Evolutionary conservation across 2,888 invertebrate species (phyloP).

Genomic region (Biston stratarius): DNA sequence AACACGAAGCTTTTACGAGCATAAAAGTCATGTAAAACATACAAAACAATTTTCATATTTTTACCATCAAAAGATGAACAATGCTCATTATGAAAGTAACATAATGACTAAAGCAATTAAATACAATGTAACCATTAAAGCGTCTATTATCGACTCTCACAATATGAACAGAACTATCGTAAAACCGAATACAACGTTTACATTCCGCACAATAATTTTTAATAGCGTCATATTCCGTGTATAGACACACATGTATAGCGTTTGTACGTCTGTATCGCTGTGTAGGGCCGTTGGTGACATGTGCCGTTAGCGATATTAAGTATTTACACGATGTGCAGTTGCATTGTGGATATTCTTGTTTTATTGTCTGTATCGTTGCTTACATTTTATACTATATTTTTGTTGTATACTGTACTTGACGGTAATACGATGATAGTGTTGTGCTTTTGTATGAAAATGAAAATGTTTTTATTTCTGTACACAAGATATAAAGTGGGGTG

Average conservation of each 20-base stretch:
- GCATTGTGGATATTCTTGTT: conserved; percentile 8
- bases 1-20: too few relatives aligned
- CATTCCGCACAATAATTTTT: conserved; percentile 41
- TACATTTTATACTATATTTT: background rate
- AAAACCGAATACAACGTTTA: conserved; percentile 30
- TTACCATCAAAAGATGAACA: conserved; percentile 7
- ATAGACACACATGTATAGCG: conserved; percentile 4
- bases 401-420: background rate
- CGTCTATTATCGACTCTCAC: conserved; percentile 28
- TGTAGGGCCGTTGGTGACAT: conserved; percentile 25
- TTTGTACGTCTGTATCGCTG: conserved; percentile 3
- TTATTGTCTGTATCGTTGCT: background rate
- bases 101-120: conserved; percentile 20
- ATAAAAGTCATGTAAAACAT: background rate
- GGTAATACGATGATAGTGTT: too few relatives aligned
- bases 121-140: conserved; percentile 25
- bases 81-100: conserved; percentile 1
- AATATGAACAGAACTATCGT: conserved; percentile 34
- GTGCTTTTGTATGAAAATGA: too few relatives aligned
- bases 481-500: too few relatives aligned
- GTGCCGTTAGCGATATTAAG: conserved; percentile 19
- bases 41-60: conserved; percentile 1
- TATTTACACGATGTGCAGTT: conserved; percentile 14
- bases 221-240: conserved; percentile 37
- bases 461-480: too few relatives aligned